phyloP scores from a whole-genome alignment of 2,888 invertebrate genomes.

The Orthonychiurus folsomi region DNA sequence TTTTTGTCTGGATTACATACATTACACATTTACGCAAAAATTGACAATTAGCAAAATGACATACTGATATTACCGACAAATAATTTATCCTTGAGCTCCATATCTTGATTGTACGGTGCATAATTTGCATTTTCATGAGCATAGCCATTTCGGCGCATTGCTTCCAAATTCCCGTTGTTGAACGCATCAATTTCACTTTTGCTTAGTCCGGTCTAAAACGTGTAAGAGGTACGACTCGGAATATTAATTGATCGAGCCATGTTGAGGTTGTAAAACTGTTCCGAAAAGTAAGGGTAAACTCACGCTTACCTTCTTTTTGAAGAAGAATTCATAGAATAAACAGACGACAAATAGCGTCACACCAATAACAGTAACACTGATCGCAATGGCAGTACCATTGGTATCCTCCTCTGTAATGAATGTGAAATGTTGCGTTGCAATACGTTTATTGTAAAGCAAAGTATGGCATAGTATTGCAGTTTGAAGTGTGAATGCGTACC shows the following conservation, averaged over 20 bases:
- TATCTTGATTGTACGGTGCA: not conserved
- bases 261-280: too few relatives aligned
- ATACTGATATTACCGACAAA: not conserved
- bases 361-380: not conserved
- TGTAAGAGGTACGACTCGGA: too few relatives aligned
- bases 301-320: not conserved
- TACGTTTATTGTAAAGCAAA: too few relatives aligned
- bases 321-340: not conserved
- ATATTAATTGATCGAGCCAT: too few relatives aligned
- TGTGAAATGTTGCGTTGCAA: not conserved
- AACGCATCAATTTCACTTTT: slow-evolving; percentile 1
- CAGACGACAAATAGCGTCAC: not conserved
- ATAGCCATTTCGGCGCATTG: not conserved
- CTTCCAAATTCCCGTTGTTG: not conserved
- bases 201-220: slow-evolving; percentile 17
- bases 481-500: too few relatives aligned
- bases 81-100: not conserved
- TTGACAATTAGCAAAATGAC: not conserved
- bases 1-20: not conserved
- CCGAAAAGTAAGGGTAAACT: too few relatives aligned
- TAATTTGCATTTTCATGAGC: slow-evolving; percentile 7
- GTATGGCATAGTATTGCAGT: too few relatives aligned
- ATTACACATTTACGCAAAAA: not conserved
- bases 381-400: not conserved
- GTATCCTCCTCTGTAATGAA: not conserved